These are phyloP conservation scores for Agrotis ipsilon DNA, from an alignment of 2,888 invertebrate genomes.

Conservation along the genomic window DNA sequence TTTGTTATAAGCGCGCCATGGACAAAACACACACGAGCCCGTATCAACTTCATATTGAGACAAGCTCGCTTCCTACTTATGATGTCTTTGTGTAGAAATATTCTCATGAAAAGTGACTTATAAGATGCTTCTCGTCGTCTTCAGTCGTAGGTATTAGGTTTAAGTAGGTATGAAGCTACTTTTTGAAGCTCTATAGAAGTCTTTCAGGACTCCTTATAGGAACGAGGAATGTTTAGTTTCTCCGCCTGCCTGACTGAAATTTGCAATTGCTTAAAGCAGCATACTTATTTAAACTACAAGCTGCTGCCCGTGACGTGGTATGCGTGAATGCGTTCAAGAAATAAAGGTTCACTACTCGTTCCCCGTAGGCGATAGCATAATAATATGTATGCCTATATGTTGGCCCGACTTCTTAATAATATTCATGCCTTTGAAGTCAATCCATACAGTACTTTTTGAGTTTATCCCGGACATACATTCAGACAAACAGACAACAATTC, in stretches of 20 bases:
- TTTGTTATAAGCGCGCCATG: conserved; percentile 80
- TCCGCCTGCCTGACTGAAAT: too few species aligned
- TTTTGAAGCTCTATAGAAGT: not conserved
- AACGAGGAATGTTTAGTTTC: not conserved
- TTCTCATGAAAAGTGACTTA: conserved; percentile 44
- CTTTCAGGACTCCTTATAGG: not conserved
- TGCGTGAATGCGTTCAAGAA: too few species aligned
- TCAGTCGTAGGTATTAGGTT: conserved; percentile 29
- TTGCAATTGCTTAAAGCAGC: too few species aligned
- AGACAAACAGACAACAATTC: too few species aligned
- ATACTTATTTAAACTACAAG: not conserved
- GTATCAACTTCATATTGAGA: conserved; percentile 74
- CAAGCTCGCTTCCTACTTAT: conserved; percentile 66
- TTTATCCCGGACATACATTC: too few species aligned
- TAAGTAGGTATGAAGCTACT: conserved; percentile 1
- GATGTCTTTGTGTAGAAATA: conserved; percentile 66
- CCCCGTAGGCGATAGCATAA: too few species aligned
- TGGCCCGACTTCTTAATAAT: too few species aligned
- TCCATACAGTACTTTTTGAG: too few species aligned
- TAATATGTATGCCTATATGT: too few species aligned
- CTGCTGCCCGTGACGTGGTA: too few species aligned
- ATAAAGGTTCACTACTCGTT: too few species aligned
- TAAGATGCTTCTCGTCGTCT: conserved; percentile 28
- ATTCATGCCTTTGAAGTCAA: too few species aligned
- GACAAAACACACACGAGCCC: conserved; percentile 75